Evolutionary conservation across 2,113 vertebrate species (phyloP).

Genomic region (Psittacula cyanocephala): DNA sequence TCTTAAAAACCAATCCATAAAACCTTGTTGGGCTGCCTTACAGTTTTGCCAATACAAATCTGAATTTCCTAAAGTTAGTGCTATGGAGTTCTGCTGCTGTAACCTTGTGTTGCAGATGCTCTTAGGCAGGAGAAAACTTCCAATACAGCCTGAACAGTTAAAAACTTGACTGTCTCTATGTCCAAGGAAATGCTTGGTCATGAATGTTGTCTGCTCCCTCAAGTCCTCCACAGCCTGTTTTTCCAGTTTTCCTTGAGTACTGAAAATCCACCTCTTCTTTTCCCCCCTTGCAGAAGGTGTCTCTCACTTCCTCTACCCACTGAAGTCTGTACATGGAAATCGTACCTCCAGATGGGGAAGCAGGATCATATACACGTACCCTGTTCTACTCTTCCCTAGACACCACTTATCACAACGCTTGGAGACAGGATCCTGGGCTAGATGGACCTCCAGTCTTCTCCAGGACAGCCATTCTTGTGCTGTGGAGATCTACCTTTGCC

Average conservation of each 20-base stretch:
- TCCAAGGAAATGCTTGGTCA: neutral
- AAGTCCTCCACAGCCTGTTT: neutral
- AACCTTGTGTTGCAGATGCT: neutral
- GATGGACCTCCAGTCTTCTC: neutral
- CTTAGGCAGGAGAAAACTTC: neutral
- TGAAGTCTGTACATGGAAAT: neutral
- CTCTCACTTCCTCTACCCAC: neutral
- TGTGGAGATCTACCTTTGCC: neutral
- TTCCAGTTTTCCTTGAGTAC: neutral
- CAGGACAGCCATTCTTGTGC: neutral
- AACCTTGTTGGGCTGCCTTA: neutral
- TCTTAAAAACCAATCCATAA: neutral
- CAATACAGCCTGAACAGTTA: neutral
- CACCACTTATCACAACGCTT: neutral
- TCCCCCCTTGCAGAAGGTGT: rapidly evolving
- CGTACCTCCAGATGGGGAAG: neutral
- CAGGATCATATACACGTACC: no score
- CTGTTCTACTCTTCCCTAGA: neutral
- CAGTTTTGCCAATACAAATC: neutral
- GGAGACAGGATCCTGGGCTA: neutral
- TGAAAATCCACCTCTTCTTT: neutral
- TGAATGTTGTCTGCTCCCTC: neutral
- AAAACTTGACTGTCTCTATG: neutral
- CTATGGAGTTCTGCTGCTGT: neutral
- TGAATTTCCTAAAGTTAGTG: neutral